Conservation (phyloP, 1,140 invertebrate species). For the Tetraneura akinire region DNA sequence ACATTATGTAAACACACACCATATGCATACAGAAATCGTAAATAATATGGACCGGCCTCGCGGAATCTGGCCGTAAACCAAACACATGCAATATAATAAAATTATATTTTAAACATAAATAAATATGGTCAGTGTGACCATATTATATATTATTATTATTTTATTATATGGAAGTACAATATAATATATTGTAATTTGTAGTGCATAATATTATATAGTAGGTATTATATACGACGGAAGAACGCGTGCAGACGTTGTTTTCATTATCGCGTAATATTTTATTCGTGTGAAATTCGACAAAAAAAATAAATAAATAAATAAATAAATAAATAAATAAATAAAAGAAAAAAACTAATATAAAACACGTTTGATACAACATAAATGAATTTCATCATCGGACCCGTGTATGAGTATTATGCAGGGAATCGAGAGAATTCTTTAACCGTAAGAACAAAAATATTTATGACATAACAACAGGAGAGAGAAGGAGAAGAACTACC, state of each 20-base stretch:
- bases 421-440: background rate
- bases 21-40: conserved; percentile 11
- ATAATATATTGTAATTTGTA: no score
- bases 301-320: no score
- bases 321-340: no score
- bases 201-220: background rate
- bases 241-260: background rate
- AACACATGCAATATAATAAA: background rate
- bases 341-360: background rate
- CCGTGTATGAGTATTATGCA: no score
- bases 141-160: background rate
- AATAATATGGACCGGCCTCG: background rate
- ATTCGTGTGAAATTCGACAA: background rate
- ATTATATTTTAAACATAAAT: no score
- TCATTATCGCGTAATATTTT: background rate
- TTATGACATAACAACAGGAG: no score
- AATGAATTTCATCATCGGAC: background rate
- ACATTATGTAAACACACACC: background rate
- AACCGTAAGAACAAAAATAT: no score
- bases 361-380: background rate
- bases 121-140: no score
- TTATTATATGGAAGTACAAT: background rate
- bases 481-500: no score
- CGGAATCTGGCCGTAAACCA: conserved; percentile 19
- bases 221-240: background rate